A percentile compares a stretch with the other conserved stretches of the same genome.
phyloP scores from a whole-genome alignment of 2,797 vertebrate species.

The Neoniphon sammara region DNA sequence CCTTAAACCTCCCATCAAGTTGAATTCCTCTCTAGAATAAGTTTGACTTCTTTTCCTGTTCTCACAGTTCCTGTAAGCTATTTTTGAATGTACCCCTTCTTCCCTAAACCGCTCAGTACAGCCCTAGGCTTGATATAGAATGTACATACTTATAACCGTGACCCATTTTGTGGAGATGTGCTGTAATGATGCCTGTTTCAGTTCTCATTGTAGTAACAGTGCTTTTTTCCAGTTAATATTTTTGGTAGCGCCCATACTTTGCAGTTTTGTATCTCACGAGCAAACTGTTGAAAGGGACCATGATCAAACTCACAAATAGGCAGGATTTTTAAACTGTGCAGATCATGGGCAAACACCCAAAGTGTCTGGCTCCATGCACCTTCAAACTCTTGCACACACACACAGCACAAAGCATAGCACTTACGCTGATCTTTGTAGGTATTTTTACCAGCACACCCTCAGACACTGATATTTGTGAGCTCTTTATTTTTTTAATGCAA shows the following conservation, averaged over 20 bases:
- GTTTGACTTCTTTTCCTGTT: slow-evolving; percentile 47
- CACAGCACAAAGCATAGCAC: slow-evolving; percentile 69
- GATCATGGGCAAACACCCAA: slow-evolving; percentile 38
- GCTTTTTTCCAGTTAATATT: slow-evolving; percentile 41
- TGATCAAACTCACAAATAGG: slow-evolving; percentile 74
- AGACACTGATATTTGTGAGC: slow-evolving; percentile 67
- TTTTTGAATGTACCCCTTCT: slow-evolving; percentile 79
- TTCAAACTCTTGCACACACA: slow-evolving; percentile 58
- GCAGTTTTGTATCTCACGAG: slow-evolving; percentile 76
- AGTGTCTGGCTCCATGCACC: slow-evolving; percentile 42
- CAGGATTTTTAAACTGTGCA: slow-evolving; percentile 52
- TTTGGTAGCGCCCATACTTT: slow-evolving; percentile 62
- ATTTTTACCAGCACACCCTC: slow-evolving; percentile 66
- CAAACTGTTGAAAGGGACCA: slow-evolving; percentile 86
- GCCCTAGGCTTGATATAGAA: slow-evolving; percentile 73
- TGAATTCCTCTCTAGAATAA: slow-evolving; percentile 61
- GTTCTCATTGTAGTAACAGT: slow-evolving; percentile 45
- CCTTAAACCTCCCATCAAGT: slow-evolving; percentile 53
- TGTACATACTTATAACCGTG: slow-evolving; percentile 73
- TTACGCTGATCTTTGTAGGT: slow-evolving; percentile 62
- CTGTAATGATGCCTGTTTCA: slow-evolving; percentile 59
- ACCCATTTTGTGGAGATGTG: slow-evolving; percentile 51
- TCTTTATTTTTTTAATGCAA: slow-evolving; percentile 70
- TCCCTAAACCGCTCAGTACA: slow-evolving; percentile 67
- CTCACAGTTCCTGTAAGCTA: slow-evolving; percentile 67